These are phyloP conservation scores for Psammodynastes pulverulentus DNA, from an alignment of 2,113 vertebrate genomes.

Conservation along the genomic window DNA sequence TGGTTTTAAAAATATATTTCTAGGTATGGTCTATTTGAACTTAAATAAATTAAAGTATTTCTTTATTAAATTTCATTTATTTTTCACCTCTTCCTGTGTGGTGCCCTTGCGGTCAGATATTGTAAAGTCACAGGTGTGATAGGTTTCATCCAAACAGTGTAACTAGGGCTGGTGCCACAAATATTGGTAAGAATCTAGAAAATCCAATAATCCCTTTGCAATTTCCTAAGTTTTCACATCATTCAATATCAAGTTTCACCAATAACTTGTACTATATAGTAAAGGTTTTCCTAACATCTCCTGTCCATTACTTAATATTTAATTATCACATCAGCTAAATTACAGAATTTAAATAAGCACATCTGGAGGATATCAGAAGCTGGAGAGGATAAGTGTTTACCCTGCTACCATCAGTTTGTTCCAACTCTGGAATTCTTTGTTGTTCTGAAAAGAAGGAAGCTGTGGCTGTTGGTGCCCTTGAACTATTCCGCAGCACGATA, in stretches of 20 bases:
- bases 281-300: background rate
- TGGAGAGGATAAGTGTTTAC: background rate
- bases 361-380: background rate
- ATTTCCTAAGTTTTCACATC: background rate
- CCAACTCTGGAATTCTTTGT: background rate
- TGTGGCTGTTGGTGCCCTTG: background rate
- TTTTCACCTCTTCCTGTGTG: background rate
- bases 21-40: background rate
- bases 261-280: background rate
- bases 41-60: background rate
- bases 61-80: constrained; percentile 7
- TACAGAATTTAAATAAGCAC: background rate
- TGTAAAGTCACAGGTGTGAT: background rate
- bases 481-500: background rate
- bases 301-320: background rate
- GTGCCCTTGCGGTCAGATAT: background rate
- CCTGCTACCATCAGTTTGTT: background rate
- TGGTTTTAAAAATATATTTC: background rate
- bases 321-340: background rate
- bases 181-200: background rate
- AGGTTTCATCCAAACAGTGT: background rate
- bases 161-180: background rate
- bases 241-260: background rate
- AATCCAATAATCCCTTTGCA: background rate
- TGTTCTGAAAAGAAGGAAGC: background rate